Percentiles rank a stretch among this genome's conserved stretches.
phyloP scores from a whole-genome alignment of 92 coral and sea anemone species.

The Parazoanthus atlanticus region DNA sequence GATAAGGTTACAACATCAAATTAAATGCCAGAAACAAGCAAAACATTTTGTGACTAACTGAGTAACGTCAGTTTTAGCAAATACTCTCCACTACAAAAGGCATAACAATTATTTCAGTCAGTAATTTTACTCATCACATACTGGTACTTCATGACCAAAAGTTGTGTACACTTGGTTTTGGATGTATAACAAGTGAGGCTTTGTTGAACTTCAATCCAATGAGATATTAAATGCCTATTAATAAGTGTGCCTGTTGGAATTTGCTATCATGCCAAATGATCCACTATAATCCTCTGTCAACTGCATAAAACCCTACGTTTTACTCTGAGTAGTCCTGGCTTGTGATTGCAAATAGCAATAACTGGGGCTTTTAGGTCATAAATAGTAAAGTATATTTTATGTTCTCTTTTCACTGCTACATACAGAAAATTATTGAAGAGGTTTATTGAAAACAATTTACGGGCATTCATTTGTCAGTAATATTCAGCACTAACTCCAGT shows the following conservation, averaged over 20 bases:
- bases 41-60: conserved; percentile 31
- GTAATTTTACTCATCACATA: not conserved
- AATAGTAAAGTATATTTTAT: not conserved
- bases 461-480: not conserved
- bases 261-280: conserved; percentile 14
- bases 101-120: not conserved
- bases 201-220: not conserved
- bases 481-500: not conserved
- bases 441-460: not conserved
- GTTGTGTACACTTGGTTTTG: not conserved
- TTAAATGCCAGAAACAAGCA: conserved; percentile 6
- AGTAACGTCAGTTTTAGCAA: not conserved
- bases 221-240: conserved; percentile 38
- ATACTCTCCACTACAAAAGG: not conserved
- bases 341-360: conserved; percentile 1
- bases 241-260: conserved; percentile 2
- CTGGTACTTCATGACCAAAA: not conserved
- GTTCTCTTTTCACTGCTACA: not conserved
- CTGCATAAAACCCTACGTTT: conserved; percentile 12
- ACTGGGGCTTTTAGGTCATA: conserved; percentile 3
- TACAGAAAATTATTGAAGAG: not conserved
- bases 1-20: conserved; percentile 33
- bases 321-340: not conserved
- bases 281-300: conserved; percentile 14
- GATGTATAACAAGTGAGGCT: not conserved